Percentiles rank a stretch among this genome's conserved stretches.
phyloP scores from a whole-genome alignment of 2,797 vertebrate genomes.

The Orientallactaga sibirica region DNA sequence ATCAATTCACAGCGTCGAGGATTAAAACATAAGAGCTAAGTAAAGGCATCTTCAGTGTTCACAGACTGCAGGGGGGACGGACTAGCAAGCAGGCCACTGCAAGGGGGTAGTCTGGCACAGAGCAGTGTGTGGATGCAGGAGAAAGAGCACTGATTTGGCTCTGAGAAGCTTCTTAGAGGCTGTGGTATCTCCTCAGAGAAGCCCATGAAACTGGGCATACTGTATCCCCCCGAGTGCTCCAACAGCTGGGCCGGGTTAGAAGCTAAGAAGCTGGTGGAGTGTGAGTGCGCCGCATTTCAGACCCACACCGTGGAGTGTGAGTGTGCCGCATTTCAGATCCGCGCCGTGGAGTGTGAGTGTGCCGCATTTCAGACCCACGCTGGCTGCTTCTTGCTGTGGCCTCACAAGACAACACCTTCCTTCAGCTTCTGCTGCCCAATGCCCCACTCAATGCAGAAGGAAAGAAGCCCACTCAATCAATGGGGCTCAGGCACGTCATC shows the following conservation, averaged over 20 bases:
- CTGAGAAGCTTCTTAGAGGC: neutral
- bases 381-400: neutral
- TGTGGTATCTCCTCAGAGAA: neutral
- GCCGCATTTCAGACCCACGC: neutral
- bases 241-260: no score
- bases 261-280: neutral
- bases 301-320: neutral
- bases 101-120: neutral
- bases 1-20: slow-evolving; percentile 48
- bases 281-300: neutral
- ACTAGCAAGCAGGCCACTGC: neutral
- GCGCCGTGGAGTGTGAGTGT: neutral
- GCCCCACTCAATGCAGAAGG: neutral
- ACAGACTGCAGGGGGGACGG: neutral
- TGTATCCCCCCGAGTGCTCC: no score
- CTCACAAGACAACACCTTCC: neutral
- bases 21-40: neutral
- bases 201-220: neutral
- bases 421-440: neutral
- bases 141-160: neutral
- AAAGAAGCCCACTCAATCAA: neutral
- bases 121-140: neutral
- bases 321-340: no score
- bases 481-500: neutral
- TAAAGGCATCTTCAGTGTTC: neutral